Conservation (phyloP, 2,888 invertebrate species). For the Argyresthia albistria region DNA sequence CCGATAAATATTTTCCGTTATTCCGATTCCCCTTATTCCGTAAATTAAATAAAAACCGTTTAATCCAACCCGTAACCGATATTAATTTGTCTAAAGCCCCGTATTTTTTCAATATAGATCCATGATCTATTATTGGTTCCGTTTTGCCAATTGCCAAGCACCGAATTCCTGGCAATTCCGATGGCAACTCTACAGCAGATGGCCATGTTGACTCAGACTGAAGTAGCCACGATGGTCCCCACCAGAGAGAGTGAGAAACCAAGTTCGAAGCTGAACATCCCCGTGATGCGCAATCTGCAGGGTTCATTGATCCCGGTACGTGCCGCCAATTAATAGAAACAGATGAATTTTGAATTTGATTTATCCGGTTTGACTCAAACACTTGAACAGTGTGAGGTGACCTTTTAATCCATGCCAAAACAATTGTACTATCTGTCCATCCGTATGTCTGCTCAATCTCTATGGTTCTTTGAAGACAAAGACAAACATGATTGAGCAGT, state of each 20-base stretch:
- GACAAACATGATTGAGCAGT: no score
- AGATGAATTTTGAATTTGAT: no score
- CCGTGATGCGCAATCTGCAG: neutral
- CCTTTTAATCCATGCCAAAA: neutral
- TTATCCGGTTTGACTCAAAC: neutral
- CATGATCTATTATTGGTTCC: neutral
- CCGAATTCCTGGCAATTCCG: neutral
- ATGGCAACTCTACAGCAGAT: neutral
- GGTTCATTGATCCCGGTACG: neutral
- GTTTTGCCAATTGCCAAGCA: neutral
- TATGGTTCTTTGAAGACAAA: no score
- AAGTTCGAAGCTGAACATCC: neutral
- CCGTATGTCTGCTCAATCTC: no score
- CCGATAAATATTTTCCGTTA: no score
- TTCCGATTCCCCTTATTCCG: no score
- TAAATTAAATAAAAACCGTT: no score
- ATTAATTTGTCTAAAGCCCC: neutral
- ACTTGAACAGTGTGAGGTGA: slow-evolving; percentile 6
- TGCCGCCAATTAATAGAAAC: slow-evolving; percentile 7
- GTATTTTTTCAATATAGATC: neutral
- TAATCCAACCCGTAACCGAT: neutral
- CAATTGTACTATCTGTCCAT: no score
- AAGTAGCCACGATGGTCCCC: neutral
- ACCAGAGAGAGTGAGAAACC: neutral
- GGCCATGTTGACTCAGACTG: neutral